phyloP scores from a whole-genome alignment of 2,113 vertebrate species.

The Toxotes jaculatrix region DNA sequence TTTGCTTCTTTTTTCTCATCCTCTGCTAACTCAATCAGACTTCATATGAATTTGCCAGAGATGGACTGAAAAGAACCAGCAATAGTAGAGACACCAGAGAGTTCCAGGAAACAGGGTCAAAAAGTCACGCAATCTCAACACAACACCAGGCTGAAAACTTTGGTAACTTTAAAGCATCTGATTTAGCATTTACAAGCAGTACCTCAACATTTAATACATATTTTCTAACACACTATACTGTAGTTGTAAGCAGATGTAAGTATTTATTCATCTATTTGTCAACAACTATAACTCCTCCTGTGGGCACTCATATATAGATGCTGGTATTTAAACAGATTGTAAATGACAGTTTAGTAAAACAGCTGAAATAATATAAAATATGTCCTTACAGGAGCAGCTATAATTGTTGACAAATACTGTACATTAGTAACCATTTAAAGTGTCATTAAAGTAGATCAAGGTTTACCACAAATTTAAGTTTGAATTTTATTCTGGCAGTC shows the following conservation, averaged over 20 bases:
- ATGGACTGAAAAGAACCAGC: conserved; percentile 40
- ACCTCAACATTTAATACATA: not conserved
- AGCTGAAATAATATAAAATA: not conserved
- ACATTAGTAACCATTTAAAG: not conserved
- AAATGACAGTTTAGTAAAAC: not conserved
- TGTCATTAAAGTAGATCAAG: not conserved
- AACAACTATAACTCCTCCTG: not conserved
- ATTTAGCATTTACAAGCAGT: not conserved
- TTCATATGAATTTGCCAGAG: conserved; percentile 18
- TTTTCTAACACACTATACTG: not conserved
- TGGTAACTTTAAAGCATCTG: not conserved
- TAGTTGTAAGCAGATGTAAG: not conserved
- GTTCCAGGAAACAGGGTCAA: not conserved
- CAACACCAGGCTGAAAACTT: not conserved
- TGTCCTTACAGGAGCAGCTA: not conserved
- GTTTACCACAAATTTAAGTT: not conserved
- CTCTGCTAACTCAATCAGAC: conserved; percentile 40
- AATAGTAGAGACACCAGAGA: conserved; percentile 11
- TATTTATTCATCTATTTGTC: conserved; percentile 2
- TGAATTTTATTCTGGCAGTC: not conserved
- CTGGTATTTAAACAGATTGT: not conserved
- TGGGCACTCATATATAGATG: not conserved
- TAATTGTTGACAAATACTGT: not conserved
- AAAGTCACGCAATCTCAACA: conserved; percentile 7
- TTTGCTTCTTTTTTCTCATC: conserved; percentile 41